Evolutionary conservation across 2,113 vertebrate genomes (phyloP).

Genomic region (Hippocampus comes): DNA sequence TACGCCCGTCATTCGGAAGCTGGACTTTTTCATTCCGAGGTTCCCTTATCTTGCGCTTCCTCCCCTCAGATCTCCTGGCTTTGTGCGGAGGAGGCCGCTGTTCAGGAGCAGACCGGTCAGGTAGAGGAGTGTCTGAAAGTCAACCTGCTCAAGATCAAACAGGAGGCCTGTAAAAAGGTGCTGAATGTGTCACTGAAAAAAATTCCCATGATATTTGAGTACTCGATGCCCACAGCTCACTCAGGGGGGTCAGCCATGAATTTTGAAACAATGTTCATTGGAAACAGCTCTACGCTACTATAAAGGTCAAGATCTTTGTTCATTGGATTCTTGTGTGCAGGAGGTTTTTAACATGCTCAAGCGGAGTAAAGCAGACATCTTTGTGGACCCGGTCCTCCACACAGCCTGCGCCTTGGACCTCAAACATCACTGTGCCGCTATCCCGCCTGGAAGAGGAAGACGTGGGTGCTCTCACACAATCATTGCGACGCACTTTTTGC

Average conservation of each 20-base stretch:
- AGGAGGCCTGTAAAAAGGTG: conserved; percentile 89
- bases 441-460: conserved; percentile 86
- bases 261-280: too few relatives aligned
- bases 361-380: conserved; percentile 97
- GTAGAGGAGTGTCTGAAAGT: conserved; percentile 96
- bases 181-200: not conserved
- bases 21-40: not conserved
- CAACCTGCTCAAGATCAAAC: conserved; percentile 91
- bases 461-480: conserved; percentile 67
- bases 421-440: conserved; percentile 95
- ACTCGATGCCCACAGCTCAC: too few relatives aligned
- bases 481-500: not conserved
- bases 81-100: conserved; percentile 93
- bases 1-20: not conserved
- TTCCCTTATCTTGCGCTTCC: not conserved
- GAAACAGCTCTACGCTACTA: too few relatives aligned
- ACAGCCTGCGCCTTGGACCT: conserved; percentile 95
- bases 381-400: conserved; percentile 95
- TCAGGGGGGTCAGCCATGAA: too few relatives aligned
- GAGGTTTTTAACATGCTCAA: conserved; percentile 97
- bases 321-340: conserved; percentile 55
- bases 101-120: conserved; percentile 95
- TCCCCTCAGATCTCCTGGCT: conserved; percentile 78
- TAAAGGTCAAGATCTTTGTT: too few relatives aligned
- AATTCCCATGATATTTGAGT: not conserved